Base-by-base conservation (phyloP, 1,140 invertebrate genomes). In the Microplitis demolitor region DNA sequence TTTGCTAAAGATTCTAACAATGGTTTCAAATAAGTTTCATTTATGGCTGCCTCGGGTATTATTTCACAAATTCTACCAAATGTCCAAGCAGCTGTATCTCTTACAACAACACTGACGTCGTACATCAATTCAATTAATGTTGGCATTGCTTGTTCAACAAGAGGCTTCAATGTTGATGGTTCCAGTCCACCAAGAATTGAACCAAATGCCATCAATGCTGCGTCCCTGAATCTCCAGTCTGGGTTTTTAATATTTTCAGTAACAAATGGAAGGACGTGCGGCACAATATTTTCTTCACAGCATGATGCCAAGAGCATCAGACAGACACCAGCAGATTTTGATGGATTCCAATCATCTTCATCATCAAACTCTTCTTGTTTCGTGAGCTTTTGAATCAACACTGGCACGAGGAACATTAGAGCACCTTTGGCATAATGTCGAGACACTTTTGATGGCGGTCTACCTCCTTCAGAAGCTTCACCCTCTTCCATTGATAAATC, bases 271-370 rank as follows among this genome's bases (percentile, higher is more conserved):
- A 99, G 87, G 9, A 99, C 97, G 87, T 94, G 92, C 3, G 92
- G 93, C n/a, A 99, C 95, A 77, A 99, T 98, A 79, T 94, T 95
- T 87, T 99, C 97, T 87, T 98, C 97, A 84, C 97, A 98, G 81
- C 98, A 99, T 34, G 96, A 95, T 33, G 98, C 94, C 74, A 99
- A 88, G 13, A 99, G 88, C 97, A 99, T 99, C 0, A 99, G 88
- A 87, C 98, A 99, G n/a, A 99, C 98, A 33, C 98, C 97, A 33
- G 98, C 97, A 4, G 98, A 97, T 89, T 99, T 99, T 74, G 97
- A 96, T 4, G 98, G 98, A 88, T 98, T 99, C 98, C 98, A 99
- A 81, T 99, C 98, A 84, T 99, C 97, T 85, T 99, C 98, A 87
- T 99, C 98, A 83, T 98, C 97, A 77, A 92, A 90, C 80, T 95